These are phyloP conservation scores for Cladopsammia gracilis DNA, from an alignment of 64 coral and sea anemone genomes.

Conservation along the genomic window DNA sequence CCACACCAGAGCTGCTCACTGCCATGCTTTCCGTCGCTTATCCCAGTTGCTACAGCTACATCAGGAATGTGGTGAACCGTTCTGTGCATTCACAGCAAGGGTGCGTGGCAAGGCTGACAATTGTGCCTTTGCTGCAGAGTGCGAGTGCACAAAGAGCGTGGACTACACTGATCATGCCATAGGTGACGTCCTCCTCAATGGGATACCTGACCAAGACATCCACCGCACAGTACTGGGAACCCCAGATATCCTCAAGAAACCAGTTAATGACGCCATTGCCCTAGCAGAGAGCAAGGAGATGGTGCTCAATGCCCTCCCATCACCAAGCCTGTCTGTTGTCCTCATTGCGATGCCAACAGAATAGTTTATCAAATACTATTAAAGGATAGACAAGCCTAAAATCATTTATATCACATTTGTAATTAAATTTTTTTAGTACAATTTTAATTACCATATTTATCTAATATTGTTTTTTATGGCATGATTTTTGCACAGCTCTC, in stretches of 20 bases:
- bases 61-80: slow-evolving; percentile 70
- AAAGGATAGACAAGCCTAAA: too few relatives aligned
- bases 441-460: too few relatives aligned
- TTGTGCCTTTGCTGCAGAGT: slow-evolving; percentile 39
- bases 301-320: slow-evolving; percentile 67
- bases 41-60: slow-evolving; percentile 70
- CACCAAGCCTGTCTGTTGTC: slow-evolving; percentile 52
- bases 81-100: slow-evolving; percentile 66
- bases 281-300: slow-evolving; percentile 74
- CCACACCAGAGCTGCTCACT: slow-evolving; percentile 35
- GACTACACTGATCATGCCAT: slow-evolving; percentile 82
- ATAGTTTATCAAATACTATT: too few relatives aligned
- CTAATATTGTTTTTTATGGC: too few relatives aligned
- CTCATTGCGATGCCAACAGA: slow-evolving; percentile 25
- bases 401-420: too few relatives aligned
- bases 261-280: slow-evolving; percentile 63
- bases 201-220: slow-evolving; percentile 61
- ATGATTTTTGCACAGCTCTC: too few relatives aligned
- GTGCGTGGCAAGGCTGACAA: slow-evolving; percentile 74
- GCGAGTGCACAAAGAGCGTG: slow-evolving; percentile 56
- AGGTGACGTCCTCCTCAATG: slow-evolving; percentile 65
- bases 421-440: too few relatives aligned
- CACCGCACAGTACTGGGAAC: slow-evolving; percentile 58
- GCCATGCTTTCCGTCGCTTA: slow-evolving; percentile 77
- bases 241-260: slow-evolving; percentile 34